phyloP scores from a whole-genome alignment of 2,888 invertebrate genomes.

The Drosophila macrospina region DNA sequence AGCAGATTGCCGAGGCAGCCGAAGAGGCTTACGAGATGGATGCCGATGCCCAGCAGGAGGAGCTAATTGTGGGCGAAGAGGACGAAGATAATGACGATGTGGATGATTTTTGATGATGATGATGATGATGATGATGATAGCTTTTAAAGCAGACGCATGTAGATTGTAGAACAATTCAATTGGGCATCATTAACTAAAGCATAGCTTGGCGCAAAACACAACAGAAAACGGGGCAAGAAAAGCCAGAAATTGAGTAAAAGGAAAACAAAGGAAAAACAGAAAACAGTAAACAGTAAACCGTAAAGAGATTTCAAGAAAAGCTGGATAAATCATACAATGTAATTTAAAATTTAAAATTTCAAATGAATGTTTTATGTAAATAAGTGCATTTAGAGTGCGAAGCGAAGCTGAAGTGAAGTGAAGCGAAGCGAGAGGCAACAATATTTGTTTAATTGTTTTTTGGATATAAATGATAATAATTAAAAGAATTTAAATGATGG shows the following conservation, averaged over 20 bases:
- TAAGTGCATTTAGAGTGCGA: slow-evolving; percentile 50
- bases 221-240: not conserved
- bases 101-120: not conserved
- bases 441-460: slow-evolving; percentile 20
- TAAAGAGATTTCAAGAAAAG: slow-evolving; percentile 5
- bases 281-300: not conserved
- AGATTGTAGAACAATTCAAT: slow-evolving; percentile 62
- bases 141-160: slow-evolving; percentile 80
- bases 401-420: too few species aligned
- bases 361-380: slow-evolving; percentile 49
- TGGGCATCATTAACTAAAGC: slow-evolving; percentile 48
- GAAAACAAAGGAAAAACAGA: not conserved
- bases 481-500: slow-evolving; percentile 13
- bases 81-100: slow-evolving; percentile 14
- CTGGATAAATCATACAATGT: slow-evolving; percentile 15
- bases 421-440: slow-evolving; percentile 36
- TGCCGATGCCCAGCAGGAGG: slow-evolving; percentile 58
- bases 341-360: slow-evolving; percentile 29
- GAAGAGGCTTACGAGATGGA: slow-evolving; percentile 75
- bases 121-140: slow-evolving; percentile 83
- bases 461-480: slow-evolving; percentile 29
- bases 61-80: slow-evolving; percentile 57
- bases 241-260: not conserved
- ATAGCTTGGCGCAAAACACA: slow-evolving; percentile 52
- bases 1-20: slow-evolving; percentile 72